Base-by-base conservation (phyloP, 2,888 invertebrate species). In the Drosophila eohydei region DNA sequence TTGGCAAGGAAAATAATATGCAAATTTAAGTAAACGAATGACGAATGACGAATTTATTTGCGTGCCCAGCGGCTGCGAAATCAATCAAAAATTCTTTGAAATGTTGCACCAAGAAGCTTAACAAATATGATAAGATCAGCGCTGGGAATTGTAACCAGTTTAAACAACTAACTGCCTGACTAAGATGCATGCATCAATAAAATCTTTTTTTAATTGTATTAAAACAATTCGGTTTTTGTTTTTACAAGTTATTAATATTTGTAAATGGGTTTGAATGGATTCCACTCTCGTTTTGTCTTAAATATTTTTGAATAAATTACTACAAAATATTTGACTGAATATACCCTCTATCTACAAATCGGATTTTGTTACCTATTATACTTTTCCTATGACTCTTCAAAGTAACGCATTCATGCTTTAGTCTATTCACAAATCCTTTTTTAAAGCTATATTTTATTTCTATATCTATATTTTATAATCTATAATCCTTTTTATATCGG, bases 1-100 rank as follows among this genome's bases (percentile, higher is more conserved):
- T 52, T 14, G 14, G 11, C 51, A 34, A 38, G 54, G 54, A 38
- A 54, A 54, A 54, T 54, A 38, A 38, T 54, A n/a, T 28, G 28
- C 14, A 38, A 54, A 40, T 38, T 51, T 2, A 36, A 36, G 50
- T 12, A 52, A 26, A 52, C 36, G 36, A 36, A n/a, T 50, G 32
- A 52, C 34, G 26, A 52, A 40, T 54, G 32, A 52, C 34, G 26
- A 52, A 40, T 54, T 9, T 28, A 6, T 28, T 40, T 54, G 6
- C 40, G 14, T 34, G 51, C 51, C 21, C 34, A 36, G 51, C 21
- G 36, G 26, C 51, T 8, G 8, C 4, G 4, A 36, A 52, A 36
- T 52, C 51, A 36, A 36, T 36, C 51, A 26, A 52, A 52, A 52
- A 6, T 3, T 7, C 50, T 50, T 11, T 9, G n/a, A 32, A 16